phyloP scores from a whole-genome alignment of 1,140 invertebrate species.

The Asobara japonica region DNA sequence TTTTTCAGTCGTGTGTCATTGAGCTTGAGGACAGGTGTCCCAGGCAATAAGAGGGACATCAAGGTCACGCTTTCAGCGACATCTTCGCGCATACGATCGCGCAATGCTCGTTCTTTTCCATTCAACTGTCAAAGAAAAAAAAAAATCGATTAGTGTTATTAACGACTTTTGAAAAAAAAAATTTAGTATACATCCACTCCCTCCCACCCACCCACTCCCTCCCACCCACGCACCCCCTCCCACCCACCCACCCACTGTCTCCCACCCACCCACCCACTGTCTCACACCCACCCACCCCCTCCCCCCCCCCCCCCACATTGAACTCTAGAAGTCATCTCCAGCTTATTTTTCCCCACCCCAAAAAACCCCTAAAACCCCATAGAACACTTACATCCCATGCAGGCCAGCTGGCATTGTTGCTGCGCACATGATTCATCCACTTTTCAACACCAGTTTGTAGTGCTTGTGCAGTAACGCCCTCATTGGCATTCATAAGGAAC shows the following conservation, averaged over 20 bases:
- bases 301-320: no score
- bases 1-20: conserved; percentile 64
- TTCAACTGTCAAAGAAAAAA: conserved; percentile 54
- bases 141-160: no score
- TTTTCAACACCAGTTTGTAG: conserved; percentile 44
- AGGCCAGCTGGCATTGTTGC: conserved; percentile 47
- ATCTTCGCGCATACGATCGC: conserved; percentile 52
- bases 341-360: neutral
- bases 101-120: conserved; percentile 43
- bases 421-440: conserved; percentile 32
- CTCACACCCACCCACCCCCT: no score
- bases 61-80: conserved; percentile 70
- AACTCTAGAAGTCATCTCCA: neutral
- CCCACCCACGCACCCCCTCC: no score
- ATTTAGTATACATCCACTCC: no score
- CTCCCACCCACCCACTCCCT: no score
- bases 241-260: no score
- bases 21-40: conserved; percentile 74
- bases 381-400: conserved; percentile 53
- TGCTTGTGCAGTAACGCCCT: conserved; percentile 42
- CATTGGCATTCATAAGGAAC: conserved; percentile 45
- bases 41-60: conserved; percentile 77
- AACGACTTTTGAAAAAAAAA: no score
- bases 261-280: no score
- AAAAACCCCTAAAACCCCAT: conserved; percentile 13